Evolutionary conservation across 2,797 vertebrate species (phyloP), one percentile per base, ranked within the genome.

Genomic region (Lagorchestes hirsutus): DNA sequence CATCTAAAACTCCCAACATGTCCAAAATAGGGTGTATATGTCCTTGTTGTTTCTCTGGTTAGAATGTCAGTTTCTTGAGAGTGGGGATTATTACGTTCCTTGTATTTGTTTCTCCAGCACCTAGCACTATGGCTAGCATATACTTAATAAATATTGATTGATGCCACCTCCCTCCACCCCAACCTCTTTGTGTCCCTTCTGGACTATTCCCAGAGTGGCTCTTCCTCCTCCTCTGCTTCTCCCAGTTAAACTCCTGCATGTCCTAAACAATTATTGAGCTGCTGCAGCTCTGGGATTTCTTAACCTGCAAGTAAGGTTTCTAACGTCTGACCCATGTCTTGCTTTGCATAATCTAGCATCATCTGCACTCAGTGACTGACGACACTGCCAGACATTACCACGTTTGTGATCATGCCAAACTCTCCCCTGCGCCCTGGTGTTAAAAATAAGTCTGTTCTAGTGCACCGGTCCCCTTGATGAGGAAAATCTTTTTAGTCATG

Each of bases 301-400:
- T 90, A 59, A 50, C 93, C 93, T 92, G 74, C 92, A 90, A 95
- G 82, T 67, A 62, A 92, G 59, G 18, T 91, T 92, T 82, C 56
- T 54, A 22, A 54, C n/a, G 34, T 82, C 54, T 91, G 13, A 92
- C 50, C 55, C 56, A 54, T 18, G 8, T 62, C 91, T 91, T 55
- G 54, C 52, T 96, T 93, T 94, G 59, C 27, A 55, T 50, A 93
- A 93, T 74, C 62, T 0, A 59, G 59, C 40, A 90, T 93, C 93
- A 34, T 92, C 90, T 92, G 52, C 55, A 58, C 16, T 50, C 9
- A 55, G 55, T 91, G 90, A 94, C 91, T 12, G 16, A 56, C 9
- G n/a, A 91, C 55, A 55, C 50, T 91, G 8, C 74, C 74, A 82
- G 74, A 82, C 74, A 57, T 22, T 46, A 18, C 40, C 67, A 82